Conservation (phyloP, 2,113 vertebrate genomes). For the Heteronetta atricapilla region DNA sequence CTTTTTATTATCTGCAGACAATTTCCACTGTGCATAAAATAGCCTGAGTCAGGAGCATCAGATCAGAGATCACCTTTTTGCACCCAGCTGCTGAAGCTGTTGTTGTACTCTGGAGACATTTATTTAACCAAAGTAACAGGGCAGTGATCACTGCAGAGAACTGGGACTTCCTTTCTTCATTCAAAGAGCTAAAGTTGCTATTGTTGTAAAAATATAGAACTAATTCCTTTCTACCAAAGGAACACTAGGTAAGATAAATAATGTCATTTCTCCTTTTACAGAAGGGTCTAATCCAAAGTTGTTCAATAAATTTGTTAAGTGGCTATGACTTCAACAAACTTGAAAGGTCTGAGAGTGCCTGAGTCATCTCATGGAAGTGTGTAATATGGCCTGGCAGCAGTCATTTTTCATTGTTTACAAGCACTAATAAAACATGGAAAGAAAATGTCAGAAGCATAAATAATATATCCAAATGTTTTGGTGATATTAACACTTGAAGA, state of each 20-base stretch:
- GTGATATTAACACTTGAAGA: background rate
- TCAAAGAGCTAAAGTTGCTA: slow-evolving; percentile 16
- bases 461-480: background rate
- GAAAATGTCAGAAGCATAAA: slow-evolving; percentile 26
- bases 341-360: background rate
- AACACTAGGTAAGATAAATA: background rate
- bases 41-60: background rate
- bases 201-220: background rate
- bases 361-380: background rate
- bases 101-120: background rate
- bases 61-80: slow-evolving; percentile 66
- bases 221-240: slow-evolving; percentile 18
- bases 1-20: slow-evolving; percentile 29
- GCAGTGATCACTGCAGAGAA: slow-evolving; percentile 4
- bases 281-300: background rate
- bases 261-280: background rate
- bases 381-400: background rate
- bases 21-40: slow-evolving; percentile 2
- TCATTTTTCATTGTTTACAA: background rate
- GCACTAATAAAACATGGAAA: background rate
- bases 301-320: background rate
- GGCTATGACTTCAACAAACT: background rate
- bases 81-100: slow-evolving; percentile 36
- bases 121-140: slow-evolving; percentile 41
- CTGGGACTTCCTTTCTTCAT: slow-evolving; percentile 8